phyloP scores from a whole-genome alignment of 1,140 invertebrate species.

The Heliconius hermathena region DNA sequence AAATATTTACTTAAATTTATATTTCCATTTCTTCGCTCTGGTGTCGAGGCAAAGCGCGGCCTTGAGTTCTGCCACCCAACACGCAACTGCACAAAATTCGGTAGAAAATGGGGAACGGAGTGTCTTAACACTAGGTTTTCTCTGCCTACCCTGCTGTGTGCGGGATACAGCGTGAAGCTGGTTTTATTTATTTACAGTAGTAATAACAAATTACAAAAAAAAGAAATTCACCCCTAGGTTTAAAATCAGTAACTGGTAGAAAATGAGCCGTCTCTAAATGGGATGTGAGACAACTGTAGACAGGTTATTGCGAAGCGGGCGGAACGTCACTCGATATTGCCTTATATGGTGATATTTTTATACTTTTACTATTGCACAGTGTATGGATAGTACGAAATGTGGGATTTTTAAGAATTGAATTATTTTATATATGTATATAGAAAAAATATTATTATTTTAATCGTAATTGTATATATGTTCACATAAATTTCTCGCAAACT shows the following conservation, averaged over 20 bases:
- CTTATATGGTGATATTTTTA: not conserved
- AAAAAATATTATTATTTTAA: too few species aligned
- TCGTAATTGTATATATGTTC: too few species aligned
- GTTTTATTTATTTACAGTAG: too few species aligned
- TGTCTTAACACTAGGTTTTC: not conserved
- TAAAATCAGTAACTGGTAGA: constrained; percentile 54
- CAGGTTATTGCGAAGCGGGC: constrained; percentile 24
- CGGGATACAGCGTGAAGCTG: too few species aligned
- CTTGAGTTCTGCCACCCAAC: too few species aligned
- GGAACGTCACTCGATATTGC: not conserved
- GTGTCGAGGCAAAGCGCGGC: too few species aligned
- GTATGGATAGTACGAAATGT: not conserved
- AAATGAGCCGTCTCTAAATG: constrained; percentile 44
- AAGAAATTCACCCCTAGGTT: constrained; percentile 27
- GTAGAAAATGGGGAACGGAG: not conserved
- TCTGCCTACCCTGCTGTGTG: too few species aligned
- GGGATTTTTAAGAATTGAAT: not conserved
- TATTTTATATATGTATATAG: not conserved
- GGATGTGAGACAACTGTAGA: constrained; percentile 28
- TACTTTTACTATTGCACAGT: not conserved
- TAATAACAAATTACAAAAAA: too few species aligned
- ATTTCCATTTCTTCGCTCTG: too few species aligned
- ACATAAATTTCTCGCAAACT: too few species aligned
- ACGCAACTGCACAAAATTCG: too few species aligned
- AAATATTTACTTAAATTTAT: too few species aligned